Conservation (phyloP, 37 sponge, comb jelly and placozoan genomes). For the Geodia barretti region DNA sequence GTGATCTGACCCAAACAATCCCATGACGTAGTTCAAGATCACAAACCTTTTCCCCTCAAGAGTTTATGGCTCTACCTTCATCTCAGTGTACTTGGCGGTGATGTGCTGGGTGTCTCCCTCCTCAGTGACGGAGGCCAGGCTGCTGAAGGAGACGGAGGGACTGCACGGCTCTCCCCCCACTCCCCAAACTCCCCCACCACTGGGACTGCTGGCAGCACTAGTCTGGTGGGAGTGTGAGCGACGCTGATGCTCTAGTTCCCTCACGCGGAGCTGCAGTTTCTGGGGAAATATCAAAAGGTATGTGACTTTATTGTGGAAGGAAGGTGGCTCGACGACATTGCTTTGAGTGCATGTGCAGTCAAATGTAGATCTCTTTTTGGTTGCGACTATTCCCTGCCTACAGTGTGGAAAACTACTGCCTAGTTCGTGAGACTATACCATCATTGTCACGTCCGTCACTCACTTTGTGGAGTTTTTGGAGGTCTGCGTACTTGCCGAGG, state of each 20-base stretch:
- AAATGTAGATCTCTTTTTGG: no score
- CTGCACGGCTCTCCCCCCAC: not conserved
- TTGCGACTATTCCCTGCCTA: no score
- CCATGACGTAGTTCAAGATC: no score
- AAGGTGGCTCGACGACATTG: no score
- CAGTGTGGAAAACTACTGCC: no score
- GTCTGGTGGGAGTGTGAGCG: not conserved
- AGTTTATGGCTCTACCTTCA: not conserved
- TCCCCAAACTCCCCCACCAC: no score
- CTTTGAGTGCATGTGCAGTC: no score
- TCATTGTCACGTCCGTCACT: not conserved
- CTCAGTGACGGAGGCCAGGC: not conserved
- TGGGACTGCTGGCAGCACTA: not conserved
- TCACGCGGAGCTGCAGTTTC: not conserved
- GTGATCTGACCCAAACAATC: no score
- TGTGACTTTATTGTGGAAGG: no score
- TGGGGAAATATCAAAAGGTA: no score
- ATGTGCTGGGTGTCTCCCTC: not conserved
- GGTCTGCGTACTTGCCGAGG: slow-evolving; percentile 10
- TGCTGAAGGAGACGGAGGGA: not conserved
- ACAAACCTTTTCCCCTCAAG: no score
- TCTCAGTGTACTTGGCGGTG: not conserved
- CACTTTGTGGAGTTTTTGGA: slow-evolving; percentile 17
- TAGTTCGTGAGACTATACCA: no score
- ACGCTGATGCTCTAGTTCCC: not conserved